phyloP scores from a whole-genome alignment of 2,113 vertebrate species.

The Mystacornis crossleyi region DNA sequence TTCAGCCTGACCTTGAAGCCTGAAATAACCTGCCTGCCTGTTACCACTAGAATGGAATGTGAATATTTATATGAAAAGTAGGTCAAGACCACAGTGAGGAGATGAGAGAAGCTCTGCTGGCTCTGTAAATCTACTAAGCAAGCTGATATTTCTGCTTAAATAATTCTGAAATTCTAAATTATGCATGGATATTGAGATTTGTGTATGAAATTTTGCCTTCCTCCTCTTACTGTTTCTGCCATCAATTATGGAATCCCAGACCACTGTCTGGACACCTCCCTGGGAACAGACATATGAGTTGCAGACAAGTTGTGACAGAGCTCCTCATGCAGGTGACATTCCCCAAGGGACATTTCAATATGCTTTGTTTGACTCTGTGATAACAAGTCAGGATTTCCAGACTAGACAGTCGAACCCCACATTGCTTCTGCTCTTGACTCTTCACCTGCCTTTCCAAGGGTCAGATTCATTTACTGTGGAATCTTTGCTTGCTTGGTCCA shows the following conservation, averaged over 20 bases:
- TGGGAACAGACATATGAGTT: background rate
- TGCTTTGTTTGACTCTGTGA: background rate
- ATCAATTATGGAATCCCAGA: background rate
- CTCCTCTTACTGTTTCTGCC: background rate
- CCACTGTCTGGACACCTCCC: fast-evolving
- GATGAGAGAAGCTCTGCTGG: background rate
- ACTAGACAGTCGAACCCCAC: background rate
- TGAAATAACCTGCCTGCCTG: background rate
- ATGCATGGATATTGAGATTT: background rate
- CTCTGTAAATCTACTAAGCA: background rate
- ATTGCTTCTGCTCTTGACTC: background rate
- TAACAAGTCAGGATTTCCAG: background rate
- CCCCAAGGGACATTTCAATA: background rate
- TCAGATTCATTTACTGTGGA: background rate
- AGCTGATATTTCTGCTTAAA: background rate
- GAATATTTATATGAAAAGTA: background rate
- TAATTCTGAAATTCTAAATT: background rate
- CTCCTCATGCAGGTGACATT: background rate
- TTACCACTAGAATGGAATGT: background rate
- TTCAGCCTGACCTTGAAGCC: background rate
- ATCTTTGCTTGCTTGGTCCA: background rate
- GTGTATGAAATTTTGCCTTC: background rate
- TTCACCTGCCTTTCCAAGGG: background rate
- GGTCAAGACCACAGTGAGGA: background rate
- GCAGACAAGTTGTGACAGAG: background rate